These are phyloP conservation scores for Cacatua alba DNA, from an alignment of 2,113 vertebrate genomes.

Conservation along the genomic window DNA sequence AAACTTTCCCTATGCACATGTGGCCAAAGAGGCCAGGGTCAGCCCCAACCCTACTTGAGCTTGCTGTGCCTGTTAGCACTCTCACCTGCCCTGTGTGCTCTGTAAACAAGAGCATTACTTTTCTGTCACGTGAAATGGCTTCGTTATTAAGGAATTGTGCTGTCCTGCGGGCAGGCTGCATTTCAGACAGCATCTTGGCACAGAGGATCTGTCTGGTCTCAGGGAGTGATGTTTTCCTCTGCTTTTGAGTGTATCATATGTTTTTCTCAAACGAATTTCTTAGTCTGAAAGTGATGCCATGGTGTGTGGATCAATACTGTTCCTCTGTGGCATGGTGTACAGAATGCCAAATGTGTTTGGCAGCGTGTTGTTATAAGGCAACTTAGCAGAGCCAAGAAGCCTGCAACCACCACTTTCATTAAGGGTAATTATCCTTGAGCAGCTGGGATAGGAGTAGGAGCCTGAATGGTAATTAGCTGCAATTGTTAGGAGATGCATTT, in stretches of 20 bases:
- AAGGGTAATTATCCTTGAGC: slow-evolving; percentile 58
- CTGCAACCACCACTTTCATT: slow-evolving; percentile 58
- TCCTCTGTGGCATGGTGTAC: slow-evolving; percentile 51
- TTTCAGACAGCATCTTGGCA: neutral
- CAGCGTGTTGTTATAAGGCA: slow-evolving; percentile 15
- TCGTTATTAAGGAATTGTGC: neutral
- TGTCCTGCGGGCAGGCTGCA: neutral
- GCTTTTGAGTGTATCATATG: slow-evolving; percentile 32
- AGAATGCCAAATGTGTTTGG: slow-evolving; percentile 47
- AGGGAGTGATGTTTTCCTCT: slow-evolving; percentile 33
- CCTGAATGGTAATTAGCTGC: slow-evolving; percentile 59
- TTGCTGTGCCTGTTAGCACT: neutral
- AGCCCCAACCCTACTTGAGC: neutral
- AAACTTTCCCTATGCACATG: neutral
- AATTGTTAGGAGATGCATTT: slow-evolving; percentile 22
- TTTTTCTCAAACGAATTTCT: slow-evolving; percentile 36
- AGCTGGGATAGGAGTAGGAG: slow-evolving; percentile 42
- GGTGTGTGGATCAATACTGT: slow-evolving; percentile 14
- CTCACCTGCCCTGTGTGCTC: neutral
- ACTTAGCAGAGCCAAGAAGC: slow-evolving; percentile 48
- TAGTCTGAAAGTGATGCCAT: slow-evolving; percentile 9
- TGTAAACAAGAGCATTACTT: neutral
- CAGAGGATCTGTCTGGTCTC: neutral
- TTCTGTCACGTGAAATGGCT: neutral
- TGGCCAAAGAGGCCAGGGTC: neutral